Base-by-base conservation (phyloP, 2,888 invertebrate species). In the Mellilla xanthometata region DNA sequence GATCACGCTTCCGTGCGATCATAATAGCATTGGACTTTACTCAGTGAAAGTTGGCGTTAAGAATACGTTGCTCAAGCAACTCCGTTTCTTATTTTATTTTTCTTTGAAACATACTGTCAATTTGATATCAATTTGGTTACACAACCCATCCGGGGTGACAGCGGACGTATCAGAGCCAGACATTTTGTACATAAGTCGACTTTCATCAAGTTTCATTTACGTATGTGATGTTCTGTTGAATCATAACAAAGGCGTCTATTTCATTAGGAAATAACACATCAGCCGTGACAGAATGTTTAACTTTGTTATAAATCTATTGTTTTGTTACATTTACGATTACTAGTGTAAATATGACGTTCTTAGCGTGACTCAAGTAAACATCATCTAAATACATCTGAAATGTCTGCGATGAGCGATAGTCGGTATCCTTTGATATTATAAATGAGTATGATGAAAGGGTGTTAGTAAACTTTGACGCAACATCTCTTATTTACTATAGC, bases 11-110 rank as follows among this genome's bases (percentile, higher is more conserved):
- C 76, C 78, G 72, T 55, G 54, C 54, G 58, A 65, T 64, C 65
- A 68, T 70, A 68, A 71, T 66, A 66, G 58, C 62, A 58, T 62
- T 62, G 62, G 69, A 66, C 62, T 66, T 72, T 68, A 65, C 59
- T 39, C 67, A 77, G 83, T 77, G 82, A 83, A 85, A 85, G 83
- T 76, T 56, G 56, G 62, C 67, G 65, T 60, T 61, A 60, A 60
- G 60, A 62, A 62, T 61, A 41, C 35, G 48, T 68, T 65, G 62
- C 62, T 60, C 63, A 66, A 69, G 34, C 46, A 23, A 4, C 12
- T 12, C 12, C 30, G 23, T 26, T 51, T 54, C 52, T 49, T 48
- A 53, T 44, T 55, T 35, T 26, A 27, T 34, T 41, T 44, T 45
- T 33, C 28, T 41, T 39, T 29, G 29, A 38, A 49, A 29, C 26